Evolutionary conservation across 2,888 invertebrate species (phyloP).

Genomic region (Meteorus cinctellus): DNA sequence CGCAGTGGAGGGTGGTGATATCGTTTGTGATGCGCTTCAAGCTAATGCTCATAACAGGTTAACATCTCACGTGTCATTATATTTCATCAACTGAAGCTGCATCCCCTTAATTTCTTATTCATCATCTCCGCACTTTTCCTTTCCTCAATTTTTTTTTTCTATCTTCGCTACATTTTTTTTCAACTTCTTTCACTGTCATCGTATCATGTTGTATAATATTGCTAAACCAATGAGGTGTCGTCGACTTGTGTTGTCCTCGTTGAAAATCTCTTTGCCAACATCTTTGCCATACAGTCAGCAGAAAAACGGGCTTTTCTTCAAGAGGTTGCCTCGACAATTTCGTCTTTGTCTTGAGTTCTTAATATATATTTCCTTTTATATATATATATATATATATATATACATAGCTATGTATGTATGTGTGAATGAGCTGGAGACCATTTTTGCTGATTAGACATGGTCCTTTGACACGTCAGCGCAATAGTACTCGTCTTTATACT

Average conservation of each 20-base stretch:
- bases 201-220: background rate
- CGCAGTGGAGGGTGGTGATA: slow-evolving; percentile 60
- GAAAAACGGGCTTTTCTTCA: slow-evolving; percentile 37
- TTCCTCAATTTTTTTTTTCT: background rate
- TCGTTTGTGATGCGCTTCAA: slow-evolving; percentile 61
- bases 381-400: too few species aligned
- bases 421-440: background rate
- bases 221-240: background rate
- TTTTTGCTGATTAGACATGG: slow-evolving; percentile 5
- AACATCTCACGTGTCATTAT: slow-evolving; percentile 53
- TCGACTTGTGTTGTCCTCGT: background rate
- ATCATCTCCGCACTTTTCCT: slow-evolving; percentile 31
- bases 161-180: background rate
- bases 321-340: slow-evolving; percentile 5
- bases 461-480: slow-evolving; percentile 1
- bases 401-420: slow-evolving; percentile 28
- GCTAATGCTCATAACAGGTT: slow-evolving; percentile 47
- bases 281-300: slow-evolving; percentile 34
- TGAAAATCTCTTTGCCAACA: slow-evolving; percentile 13
- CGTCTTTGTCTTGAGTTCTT: background rate
- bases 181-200: background rate
- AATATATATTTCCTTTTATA: slow-evolving; percentile 20
- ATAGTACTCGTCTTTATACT: background rate
- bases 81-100: slow-evolving; percentile 11
- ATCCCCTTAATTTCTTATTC: slow-evolving; percentile 20